Evolutionary conservation across 2,113 vertebrate species (phyloP).

Genomic region (Saccopteryx bilineata): DNA sequence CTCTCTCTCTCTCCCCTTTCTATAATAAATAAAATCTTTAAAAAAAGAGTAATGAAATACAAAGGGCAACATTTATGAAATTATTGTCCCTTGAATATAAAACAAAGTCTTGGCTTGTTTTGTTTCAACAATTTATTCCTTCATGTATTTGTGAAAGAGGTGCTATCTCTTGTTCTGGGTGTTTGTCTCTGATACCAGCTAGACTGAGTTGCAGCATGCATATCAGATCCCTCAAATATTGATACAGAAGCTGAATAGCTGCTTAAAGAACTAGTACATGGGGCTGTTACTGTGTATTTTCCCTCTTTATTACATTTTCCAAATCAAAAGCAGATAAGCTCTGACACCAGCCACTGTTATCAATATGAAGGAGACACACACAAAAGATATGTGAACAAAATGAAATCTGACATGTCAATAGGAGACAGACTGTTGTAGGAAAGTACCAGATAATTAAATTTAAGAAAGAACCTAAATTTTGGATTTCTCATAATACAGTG

Average conservation of each 20-base stretch:
- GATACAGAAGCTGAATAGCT: slow-evolving; percentile 77
- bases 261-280: slow-evolving; percentile 77
- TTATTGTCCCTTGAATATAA: slow-evolving; percentile 60
- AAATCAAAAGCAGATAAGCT: slow-evolving; percentile 87
- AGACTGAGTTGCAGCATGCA: background rate
- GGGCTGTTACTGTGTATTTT: slow-evolving; percentile 85
- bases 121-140: slow-evolving; percentile 64
- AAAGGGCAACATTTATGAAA: slow-evolving; percentile 64
- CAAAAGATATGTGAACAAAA: slow-evolving; percentile 87
- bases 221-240: slow-evolving; percentile 34
- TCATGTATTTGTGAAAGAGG: background rate
- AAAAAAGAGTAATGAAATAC: slow-evolving; percentile 41
- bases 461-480: slow-evolving; percentile 83
- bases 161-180: slow-evolving; percentile 28
- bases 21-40: too few relatives aligned
- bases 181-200: slow-evolving; percentile 64
- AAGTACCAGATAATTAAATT: slow-evolving; percentile 89
- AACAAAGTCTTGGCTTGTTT: slow-evolving; percentile 72
- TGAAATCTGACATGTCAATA: slow-evolving; percentile 86
- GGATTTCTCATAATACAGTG: slow-evolving; percentile 80
- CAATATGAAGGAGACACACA: slow-evolving; percentile 86
- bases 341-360: slow-evolving; percentile 83
- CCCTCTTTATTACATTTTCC: slow-evolving; percentile 88
- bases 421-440: slow-evolving; percentile 81
- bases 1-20: too few relatives aligned